A percentile compares a stretch with the other conserved stretches of the same genome.
These are phyloP conservation scores for Oryzias celebensis DNA, from an alignment of 2,113 vertebrate species.

Conservation along the genomic window DNA sequence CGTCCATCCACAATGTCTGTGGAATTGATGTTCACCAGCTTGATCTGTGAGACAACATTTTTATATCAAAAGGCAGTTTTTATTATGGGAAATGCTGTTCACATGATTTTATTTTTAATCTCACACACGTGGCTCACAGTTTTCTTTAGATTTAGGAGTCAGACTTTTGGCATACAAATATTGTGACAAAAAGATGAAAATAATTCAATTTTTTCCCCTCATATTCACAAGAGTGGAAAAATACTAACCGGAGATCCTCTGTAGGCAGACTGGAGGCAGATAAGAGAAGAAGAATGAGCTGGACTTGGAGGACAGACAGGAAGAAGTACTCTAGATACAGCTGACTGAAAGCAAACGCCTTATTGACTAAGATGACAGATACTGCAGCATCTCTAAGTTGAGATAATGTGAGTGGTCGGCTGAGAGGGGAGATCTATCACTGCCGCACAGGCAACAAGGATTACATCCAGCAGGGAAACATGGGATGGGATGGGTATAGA, in stretches of 20 bases:
- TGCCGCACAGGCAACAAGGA: conserved; percentile 55
- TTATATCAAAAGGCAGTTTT: no score
- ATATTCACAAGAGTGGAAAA: conserved; percentile 14
- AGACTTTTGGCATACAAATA: neutral
- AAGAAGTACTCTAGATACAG: conserved; percentile 33
- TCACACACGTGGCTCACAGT: conserved; percentile 17
- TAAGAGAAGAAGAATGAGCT: conserved; percentile 24
- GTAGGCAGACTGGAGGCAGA: conserved; percentile 84
- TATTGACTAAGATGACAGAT: conserved; percentile 56
- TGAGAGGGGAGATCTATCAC: conserved; percentile 62
- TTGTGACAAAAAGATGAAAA: conserved; percentile 24
- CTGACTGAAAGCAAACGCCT: conserved; percentile 45
- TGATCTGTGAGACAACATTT: conserved; percentile 83
- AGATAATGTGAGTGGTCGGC: conserved; percentile 52
- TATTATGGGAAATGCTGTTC: no score
- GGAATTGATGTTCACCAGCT: conserved; percentile 97
- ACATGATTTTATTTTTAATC: conserved; percentile 5
- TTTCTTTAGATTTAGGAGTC: conserved; percentile 10
- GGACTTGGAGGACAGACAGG: conserved; percentile 2
- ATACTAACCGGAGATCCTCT: conserved; percentile 99
- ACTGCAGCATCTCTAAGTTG: conserved; percentile 37
- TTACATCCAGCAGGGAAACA: conserved; percentile 55
- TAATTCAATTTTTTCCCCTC: conserved; percentile 21
- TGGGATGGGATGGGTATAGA: conserved; percentile 12
- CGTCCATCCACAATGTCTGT: conserved; percentile 96